Conservation (phyloP, 1,140 invertebrate species). For the Neodiprion pinetum region DNA sequence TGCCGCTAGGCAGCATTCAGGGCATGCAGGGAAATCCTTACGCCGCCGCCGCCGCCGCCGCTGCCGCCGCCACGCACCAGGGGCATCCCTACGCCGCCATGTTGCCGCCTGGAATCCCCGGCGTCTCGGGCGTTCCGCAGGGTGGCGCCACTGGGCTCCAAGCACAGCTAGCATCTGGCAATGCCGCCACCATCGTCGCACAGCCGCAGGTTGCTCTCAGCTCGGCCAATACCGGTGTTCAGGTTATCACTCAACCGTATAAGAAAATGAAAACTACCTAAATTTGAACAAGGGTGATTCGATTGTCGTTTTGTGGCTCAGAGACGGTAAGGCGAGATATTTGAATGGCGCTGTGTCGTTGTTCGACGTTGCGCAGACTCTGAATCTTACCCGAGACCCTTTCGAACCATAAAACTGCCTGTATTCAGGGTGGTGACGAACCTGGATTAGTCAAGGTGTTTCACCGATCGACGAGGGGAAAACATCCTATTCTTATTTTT, state of each 20-base stretch:
- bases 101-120: conserved; percentile 45
- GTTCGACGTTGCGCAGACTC: too few species aligned
- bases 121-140: conserved; percentile 45
- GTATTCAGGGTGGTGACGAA: too few species aligned
- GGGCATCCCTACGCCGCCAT: conserved; percentile 51
- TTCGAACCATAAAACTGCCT: too few species aligned
- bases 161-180: conserved; percentile 51
- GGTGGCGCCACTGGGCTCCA: conserved; percentile 41
- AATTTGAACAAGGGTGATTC: conserved; percentile 34
- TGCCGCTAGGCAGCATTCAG: conserved; percentile 30
- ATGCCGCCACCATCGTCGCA: conserved; percentile 55
- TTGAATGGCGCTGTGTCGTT: conserved; percentile 14
- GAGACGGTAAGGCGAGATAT: conserved; percentile 24
- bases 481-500: too few species aligned
- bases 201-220: conserved; percentile 52
- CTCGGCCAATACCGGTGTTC: conserved; percentile 62
- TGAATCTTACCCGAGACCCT: too few species aligned
- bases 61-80: conserved; percentile 34
- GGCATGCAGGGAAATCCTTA: conserved; percentile 17
- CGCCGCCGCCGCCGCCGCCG: conserved; percentile 29
- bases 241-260: conserved; percentile 73
- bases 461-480: too few species aligned
- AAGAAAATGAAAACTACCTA: conserved; percentile 90
- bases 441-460: too few species aligned
- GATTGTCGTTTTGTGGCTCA: conserved; percentile 19